Percentiles rank a stretch among this genome's conserved stretches.
Conservation (phyloP, 2,888 invertebrate genomes). For the Stramonita haemastoma region DNA sequence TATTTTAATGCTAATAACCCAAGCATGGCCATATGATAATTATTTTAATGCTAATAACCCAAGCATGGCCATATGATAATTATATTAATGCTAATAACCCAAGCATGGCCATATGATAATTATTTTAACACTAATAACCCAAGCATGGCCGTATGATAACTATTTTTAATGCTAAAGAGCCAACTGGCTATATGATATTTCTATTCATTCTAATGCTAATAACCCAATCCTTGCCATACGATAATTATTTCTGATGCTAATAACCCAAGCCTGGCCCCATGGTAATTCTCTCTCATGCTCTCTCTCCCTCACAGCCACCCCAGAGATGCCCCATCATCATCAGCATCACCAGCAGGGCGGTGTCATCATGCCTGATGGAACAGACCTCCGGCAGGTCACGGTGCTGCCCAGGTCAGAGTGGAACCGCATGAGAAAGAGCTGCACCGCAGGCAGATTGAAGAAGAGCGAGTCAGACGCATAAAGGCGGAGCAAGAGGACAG, state of each 20-base stretch:
- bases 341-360: constrained; percentile 23
- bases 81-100: too few relatives aligned
- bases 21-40: background rate
- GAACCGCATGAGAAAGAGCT: constrained; percentile 74
- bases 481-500: constrained; percentile 70
- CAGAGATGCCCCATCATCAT: constrained; percentile 54
- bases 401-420: constrained; percentile 75
- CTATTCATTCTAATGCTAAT: too few relatives aligned
- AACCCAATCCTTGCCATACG: too few relatives aligned
- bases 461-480: constrained; percentile 65
- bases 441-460: constrained; percentile 73
- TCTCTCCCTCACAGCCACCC: constrained; percentile 40
- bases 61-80: background rate
- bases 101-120: background rate
- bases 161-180: background rate
- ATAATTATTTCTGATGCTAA: too few relatives aligned
- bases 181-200: too few relatives aligned
- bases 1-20: too few relatives aligned
- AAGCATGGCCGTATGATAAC: background rate
- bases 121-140: too few relatives aligned
- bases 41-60: too few relatives aligned
- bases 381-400: constrained; percentile 71
- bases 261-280: background rate
- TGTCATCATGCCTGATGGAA: constrained; percentile 58
- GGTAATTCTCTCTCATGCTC: background rate